Evolutionary conservation across 2,113 vertebrate species (phyloP), one percentile per base, ranked within the genome.

Genomic region (Tringa solitaria): DNA sequence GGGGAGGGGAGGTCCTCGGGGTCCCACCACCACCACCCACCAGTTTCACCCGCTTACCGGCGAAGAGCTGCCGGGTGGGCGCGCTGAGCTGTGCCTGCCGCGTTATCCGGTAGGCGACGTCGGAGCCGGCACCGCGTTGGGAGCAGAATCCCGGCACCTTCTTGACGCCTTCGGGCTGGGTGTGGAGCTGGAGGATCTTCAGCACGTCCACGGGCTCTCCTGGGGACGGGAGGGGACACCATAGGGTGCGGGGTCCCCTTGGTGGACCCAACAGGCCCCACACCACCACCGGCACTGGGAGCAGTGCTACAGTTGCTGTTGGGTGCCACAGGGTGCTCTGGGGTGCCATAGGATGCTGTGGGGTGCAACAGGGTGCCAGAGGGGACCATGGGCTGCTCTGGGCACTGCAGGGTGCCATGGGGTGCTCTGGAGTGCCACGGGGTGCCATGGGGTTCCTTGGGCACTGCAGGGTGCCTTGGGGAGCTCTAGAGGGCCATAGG

Each of bases 61-160:
- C 79, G 82, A 98, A 99, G 89, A 99, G 98, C 95, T 99, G 99
- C 91, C 98, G 98, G 65, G 99, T 99, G 89, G 99, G 99, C 37
- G 99, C 99, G 3, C 99, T 99, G 97, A 99, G 98, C 97, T 99
- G 99, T 54, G 99, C 99, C 80, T 98, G 98, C 78, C 99, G 98
- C 68, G 97, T 96, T 92, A 99, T 98, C 57, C 98, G 98, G 97
- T 98, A 99, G 88, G 99, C 99, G 72, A 98, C 98, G 78, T 98
- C 98, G 13, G 98, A 10, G 61, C 61, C 78, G 53, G 96, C 56
- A 98, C 96, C 20, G 95, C 97, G 98, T 41, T 98, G 98, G 18
- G 98, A 96, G 95, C 99, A 99, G 97, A 99, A 98, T 21, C 98
- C 98, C 4, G 98, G 97, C 6, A 98, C 97, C 92, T 97, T 98